Conservation (phyloP, 2,113 vertebrate species). For the Leucoraja erinaceus region DNA sequence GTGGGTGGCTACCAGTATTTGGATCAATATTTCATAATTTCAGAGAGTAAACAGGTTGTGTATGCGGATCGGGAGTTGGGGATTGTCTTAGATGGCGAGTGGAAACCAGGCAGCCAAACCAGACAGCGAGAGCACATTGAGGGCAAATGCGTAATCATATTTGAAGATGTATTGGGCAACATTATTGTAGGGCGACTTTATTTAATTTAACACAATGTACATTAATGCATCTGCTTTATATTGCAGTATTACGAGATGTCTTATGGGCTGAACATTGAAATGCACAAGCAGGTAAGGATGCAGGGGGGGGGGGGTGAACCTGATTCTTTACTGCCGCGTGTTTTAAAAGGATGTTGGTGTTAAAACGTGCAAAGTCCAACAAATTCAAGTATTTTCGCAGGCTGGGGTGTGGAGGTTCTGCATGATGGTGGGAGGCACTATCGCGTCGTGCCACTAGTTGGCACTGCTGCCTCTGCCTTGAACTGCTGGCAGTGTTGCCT, state of each 20-base stretch:
- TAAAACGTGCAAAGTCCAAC: neutral
- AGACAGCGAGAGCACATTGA: neutral
- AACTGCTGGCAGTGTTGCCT: conserved; percentile 40
- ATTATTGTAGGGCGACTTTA: neutral
- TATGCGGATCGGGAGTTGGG: neutral
- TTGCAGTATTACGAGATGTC: conserved; percentile 97
- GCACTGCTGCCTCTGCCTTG: neutral
- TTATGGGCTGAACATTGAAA: conserved; percentile 95
- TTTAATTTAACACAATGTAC: neutral
- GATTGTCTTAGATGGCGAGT: neutral
- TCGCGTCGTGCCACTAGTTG: neutral
- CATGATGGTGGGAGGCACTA: neutral
- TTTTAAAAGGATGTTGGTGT: neutral
- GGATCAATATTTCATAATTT: neutral
- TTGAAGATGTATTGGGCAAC: neutral
- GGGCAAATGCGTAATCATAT: neutral
- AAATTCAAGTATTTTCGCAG: neutral
- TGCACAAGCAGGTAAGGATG: conserved; percentile 93
- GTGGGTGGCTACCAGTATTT: neutral
- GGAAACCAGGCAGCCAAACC: neutral
- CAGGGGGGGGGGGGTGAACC: neutral
- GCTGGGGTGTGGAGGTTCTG: neutral
- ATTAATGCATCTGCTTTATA: neutral
- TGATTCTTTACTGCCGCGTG: neutral
- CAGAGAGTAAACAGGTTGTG: neutral